Percentiles rank a stretch among this genome's conserved stretches.
These are phyloP conservation scores for Sarcophilus harrisii DNA, from an alignment of 2,797 vertebrate genomes.

Conservation along the genomic window DNA sequence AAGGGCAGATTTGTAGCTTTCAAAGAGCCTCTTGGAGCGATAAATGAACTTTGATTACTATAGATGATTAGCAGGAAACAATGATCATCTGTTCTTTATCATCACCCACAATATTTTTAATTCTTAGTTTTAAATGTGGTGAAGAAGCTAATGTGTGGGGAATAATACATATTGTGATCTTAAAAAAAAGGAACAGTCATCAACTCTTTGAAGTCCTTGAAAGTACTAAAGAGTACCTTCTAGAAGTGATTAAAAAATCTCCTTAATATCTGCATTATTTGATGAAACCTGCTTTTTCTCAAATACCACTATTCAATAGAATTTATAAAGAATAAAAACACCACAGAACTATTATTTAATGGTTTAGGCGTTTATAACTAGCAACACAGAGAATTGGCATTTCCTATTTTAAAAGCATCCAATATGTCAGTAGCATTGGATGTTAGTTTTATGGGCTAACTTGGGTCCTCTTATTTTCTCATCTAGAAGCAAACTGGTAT, in stretches of 20 bases:
- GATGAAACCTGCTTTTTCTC: neutral
- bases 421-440: neutral
- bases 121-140: neutral
- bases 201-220: neutral
- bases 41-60: neutral
- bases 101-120: neutral
- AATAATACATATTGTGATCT: conserved; percentile 68
- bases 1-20: neutral
- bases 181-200: neutral
- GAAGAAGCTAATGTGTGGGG: neutral
- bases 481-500: neutral
- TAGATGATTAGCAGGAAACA: neutral
- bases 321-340: neutral
- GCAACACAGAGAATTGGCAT: neutral
- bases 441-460: neutral
- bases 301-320: neutral
- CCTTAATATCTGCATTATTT: neutral
- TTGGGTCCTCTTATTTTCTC: neutral
- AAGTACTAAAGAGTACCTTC: neutral
- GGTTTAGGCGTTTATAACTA: neutral
- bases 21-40: neutral
- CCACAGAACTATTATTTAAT: neutral
- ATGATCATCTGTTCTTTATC: neutral
- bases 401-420: neutral
- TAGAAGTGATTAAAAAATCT: neutral